Percentiles rank a stretch among this genome's conserved stretches.
Evolutionary conservation across 2,113 vertebrate species (phyloP).

Genomic region (Sinocyclocheilus maitianheensis): DNA sequence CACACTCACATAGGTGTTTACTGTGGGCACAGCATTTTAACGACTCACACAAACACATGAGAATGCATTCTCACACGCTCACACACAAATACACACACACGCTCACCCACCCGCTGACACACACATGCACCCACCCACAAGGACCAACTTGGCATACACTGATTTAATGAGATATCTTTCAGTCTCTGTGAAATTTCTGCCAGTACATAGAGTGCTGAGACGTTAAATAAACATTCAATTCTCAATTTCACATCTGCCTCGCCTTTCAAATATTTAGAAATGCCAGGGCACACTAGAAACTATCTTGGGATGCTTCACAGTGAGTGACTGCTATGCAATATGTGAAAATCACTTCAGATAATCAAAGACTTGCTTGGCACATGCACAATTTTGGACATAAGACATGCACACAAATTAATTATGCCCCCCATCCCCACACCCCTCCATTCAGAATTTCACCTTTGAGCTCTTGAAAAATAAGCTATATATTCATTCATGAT

Average conservation of each 20-base stretch:
- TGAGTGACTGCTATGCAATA: conserved; percentile 38
- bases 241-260: conserved; percentile 54
- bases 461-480: not conserved
- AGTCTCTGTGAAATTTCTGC: conserved; percentile 43
- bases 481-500: not conserved
- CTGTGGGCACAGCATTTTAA: not conserved
- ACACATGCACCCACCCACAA: not conserved
- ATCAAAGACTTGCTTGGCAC: conserved; percentile 18
- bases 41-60: not conserved
- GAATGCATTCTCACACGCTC: not conserved
- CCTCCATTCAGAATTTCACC: not conserved
- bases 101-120: not conserved
- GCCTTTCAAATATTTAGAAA: conserved; percentile 59
- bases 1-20: conserved; percentile 5
- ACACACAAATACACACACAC: not conserved
- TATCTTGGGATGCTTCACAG: conserved; percentile 33
- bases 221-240: conserved; percentile 58
- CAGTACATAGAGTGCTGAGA: conserved; percentile 49
- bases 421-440: not conserved
- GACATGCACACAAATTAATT: not conserved
- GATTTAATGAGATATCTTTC: conserved; percentile 60
- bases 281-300: conserved; percentile 44
- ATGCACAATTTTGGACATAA: not conserved
- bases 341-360: conserved; percentile 47
- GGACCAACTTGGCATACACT: conserved; percentile 40